These are phyloP conservation scores for Rhagoletis pomonella DNA, from an alignment of 1,140 invertebrate genomes.

Conservation along the genomic window DNA sequence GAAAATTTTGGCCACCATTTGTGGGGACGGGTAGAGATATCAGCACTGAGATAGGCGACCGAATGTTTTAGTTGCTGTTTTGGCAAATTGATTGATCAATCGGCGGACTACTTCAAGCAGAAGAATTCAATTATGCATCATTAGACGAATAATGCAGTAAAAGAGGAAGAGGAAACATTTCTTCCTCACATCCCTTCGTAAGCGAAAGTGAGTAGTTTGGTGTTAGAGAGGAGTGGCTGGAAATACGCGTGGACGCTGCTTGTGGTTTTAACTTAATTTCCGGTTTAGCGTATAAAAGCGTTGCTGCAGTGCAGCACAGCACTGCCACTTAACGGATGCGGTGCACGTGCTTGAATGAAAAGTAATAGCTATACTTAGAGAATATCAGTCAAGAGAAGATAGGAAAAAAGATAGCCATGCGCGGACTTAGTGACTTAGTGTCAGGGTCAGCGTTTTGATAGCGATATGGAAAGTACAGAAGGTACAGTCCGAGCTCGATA, in stretches of 20 bases:
- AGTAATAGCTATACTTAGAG: background rate
- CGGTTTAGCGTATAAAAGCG: constrained; percentile 28
- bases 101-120: constrained; percentile 39
- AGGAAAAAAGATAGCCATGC: background rate
- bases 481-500: no score
- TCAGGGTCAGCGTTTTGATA: background rate
- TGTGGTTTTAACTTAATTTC: constrained; percentile 52
- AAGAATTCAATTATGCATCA: constrained; percentile 51
- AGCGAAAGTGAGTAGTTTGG: background rate
- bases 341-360: background rate
- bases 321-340: background rate
- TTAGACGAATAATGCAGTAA: background rate
- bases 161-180: background rate
- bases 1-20: background rate
- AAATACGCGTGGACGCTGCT: constrained; percentile 37
- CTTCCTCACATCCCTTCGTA: background rate
- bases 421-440: background rate
- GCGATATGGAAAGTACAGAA: no score
- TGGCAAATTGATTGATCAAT: constrained; percentile 52
- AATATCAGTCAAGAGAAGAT: background rate
- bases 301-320: background rate
- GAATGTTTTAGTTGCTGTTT: background rate
- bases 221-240: background rate
- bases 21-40: background rate
- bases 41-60: background rate